These are phyloP conservation scores for Melipona quadrifasciata DNA, from an alignment of 1,140 invertebrate genomes.

Conservation along the genomic window DNA sequence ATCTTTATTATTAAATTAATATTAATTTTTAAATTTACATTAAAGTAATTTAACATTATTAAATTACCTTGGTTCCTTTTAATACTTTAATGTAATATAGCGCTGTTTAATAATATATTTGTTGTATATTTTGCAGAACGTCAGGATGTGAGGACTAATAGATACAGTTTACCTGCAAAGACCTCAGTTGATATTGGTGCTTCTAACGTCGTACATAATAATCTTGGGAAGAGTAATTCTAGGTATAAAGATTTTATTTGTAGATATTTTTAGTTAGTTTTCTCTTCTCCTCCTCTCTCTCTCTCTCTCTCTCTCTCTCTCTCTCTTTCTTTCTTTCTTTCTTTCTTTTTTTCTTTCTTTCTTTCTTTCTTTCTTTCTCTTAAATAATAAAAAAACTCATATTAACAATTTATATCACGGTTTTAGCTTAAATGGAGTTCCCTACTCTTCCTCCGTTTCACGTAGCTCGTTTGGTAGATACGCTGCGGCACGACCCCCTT, in stretches of 20 bases:
- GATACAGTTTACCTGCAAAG: conserved; percentile 70
- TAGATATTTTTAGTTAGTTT: not conserved
- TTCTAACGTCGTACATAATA: conserved; percentile 62
- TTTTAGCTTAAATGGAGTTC: conserved; percentile 73
- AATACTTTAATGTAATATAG: no score
- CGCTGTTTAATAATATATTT: not conserved
- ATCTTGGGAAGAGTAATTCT: conserved; percentile 54
- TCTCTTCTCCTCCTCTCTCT: no score
- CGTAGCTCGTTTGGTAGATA: conserved; percentile 81
- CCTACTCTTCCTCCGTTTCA: conserved; percentile 59
- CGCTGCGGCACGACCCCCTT: conserved; percentile 84
- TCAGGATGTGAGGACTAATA: conserved; percentile 68
- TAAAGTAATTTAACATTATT: not conserved
- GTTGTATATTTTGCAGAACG: conserved; percentile 65
- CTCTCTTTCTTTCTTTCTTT: no score
- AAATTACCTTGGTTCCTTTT: not conserved
- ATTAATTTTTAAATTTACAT: not conserved
- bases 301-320: no score
- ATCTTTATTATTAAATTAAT: not conserved
- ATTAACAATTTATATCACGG: not conserved
- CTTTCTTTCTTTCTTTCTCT: no score
- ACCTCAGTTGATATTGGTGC: conserved; percentile 57
- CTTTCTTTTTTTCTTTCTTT: no score
- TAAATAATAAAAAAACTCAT: not conserved
- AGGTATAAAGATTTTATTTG: conserved; percentile 36